Evolutionary conservation across 2,888 invertebrate species (phyloP), one percentile per base, ranked within the genome.

Genomic region (Labia minor): DNA sequence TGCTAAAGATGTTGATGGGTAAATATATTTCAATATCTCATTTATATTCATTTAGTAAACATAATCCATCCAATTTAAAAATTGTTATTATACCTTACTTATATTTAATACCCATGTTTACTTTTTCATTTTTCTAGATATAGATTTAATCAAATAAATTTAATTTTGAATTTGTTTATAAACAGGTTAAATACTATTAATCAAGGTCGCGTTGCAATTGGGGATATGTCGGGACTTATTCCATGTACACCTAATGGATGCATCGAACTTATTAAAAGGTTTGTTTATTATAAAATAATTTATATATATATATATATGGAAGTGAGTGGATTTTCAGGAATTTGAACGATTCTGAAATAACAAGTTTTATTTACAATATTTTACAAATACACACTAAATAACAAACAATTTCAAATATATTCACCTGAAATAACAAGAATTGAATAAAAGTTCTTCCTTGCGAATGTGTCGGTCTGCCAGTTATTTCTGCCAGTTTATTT

Each of bases 241-340:
- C 97, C 99, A 0, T 99, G 99, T 77, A 99, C 99, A 0, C 97
- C 99, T 0, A 89, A 90, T 70, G 99, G 98, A 1, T 94, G 94
- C 75, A 83, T 99, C 69, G 95, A 98, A 76, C 83, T 97, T 6
- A 93, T 95, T 72, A 90, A 89, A 77, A 84, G 80, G 80, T 82
- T 80, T 62, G 49, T 26, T 67, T n/a, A 14, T 65, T 21, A 37
- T 65, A 62, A 14, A 64, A 18, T 65, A n/a, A n/a, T n/a, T n/a
- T n/a, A n/a, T n/a, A n/a, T n/a, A n/a, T n/a, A n/a, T n/a, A n/a
- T n/a, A n/a, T n/a, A n/a, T n/a, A n/a, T n/a, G n/a, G n/a, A n/a
- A n/a, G n/a, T n/a, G n/a, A n/a, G n/a, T n/a, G n/a, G n/a, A n/a
- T n/a, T n/a, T n/a, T n/a, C n/a, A n/a, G n/a, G n/a, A n/a, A n/a